Evolutionary conservation across 1,140 invertebrate genomes (phyloP).

Genomic region (Zaprionus taronus): DNA sequence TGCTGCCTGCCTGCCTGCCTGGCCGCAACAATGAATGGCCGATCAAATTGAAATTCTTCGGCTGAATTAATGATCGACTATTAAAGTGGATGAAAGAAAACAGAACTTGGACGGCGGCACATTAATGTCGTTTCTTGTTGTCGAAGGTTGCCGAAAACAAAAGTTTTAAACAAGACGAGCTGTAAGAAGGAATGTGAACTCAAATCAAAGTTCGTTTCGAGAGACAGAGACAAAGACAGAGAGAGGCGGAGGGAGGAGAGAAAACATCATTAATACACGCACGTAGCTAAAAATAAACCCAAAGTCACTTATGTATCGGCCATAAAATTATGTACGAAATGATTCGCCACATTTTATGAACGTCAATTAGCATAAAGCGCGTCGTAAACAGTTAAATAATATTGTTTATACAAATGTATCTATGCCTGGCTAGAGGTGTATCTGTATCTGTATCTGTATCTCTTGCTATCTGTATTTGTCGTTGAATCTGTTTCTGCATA

Average conservation of each 20-base stretch:
- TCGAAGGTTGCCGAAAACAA: constrained; percentile 58
- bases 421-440: constrained; percentile 16
- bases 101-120: constrained; percentile 38
- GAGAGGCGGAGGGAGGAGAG: not conserved
- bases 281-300: constrained; percentile 41
- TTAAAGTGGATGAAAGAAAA: constrained; percentile 54
- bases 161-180: constrained; percentile 33
- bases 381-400: constrained; percentile 82
- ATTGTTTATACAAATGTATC: constrained; percentile 60
- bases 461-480: not conserved
- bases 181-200: constrained; percentile 32
- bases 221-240: not conserved
- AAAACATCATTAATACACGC: not conserved
- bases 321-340: constrained; percentile 32
- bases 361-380: constrained; percentile 73
- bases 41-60: constrained; percentile 65
- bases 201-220: not conserved
- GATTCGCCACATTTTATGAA: constrained; percentile 56
- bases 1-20: constrained; percentile 1
- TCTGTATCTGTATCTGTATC: constrained; percentile 19
- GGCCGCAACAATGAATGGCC: constrained; percentile 51
- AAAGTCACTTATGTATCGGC: constrained; percentile 35
- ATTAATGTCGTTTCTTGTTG: constrained; percentile 29
- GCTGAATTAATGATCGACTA: constrained; percentile 71
- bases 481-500: constrained; percentile 1